phyloP scores from a whole-genome alignment of 1,140 invertebrate genomes.

The Diabrotica virgifera region DNA sequence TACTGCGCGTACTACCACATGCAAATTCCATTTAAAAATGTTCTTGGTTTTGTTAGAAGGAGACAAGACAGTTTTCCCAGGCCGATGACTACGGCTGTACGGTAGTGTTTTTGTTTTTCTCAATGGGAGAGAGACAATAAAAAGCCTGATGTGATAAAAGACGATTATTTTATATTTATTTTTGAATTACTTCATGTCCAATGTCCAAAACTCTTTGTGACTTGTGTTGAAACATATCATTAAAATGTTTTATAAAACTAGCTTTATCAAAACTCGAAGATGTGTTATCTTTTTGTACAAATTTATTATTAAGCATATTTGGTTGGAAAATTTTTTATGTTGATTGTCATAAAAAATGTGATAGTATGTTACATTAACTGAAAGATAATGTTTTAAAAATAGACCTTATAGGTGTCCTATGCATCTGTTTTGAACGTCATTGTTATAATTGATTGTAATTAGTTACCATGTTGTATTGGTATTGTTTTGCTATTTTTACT shows the following conservation, averaged over 20 bases:
- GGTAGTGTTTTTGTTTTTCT: conserved; percentile 25
- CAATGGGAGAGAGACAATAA: conserved; percentile 41
- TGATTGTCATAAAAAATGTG: conserved; percentile 4
- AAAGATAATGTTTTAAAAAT: neutral
- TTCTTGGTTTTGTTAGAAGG: conserved; percentile 52
- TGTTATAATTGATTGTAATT: no score
- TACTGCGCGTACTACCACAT: conserved; percentile 81
- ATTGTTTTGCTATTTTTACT: no score
- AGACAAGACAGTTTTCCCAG: conserved; percentile 41
- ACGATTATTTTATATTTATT: conserved; percentile 5
- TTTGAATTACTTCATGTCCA: neutral
- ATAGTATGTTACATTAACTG: conserved; percentile 31
- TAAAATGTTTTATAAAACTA: conserved; percentile 9
- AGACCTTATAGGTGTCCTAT: no score
- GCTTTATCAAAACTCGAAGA: conserved; percentile 6
- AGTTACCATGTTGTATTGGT: no score
- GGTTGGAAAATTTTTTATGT: no score
- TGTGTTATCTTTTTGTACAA: conserved; percentile 12
- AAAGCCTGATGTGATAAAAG: conserved; percentile 31
- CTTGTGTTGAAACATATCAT: conserved; percentile 7
- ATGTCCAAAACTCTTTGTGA: neutral
- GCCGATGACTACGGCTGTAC: conserved; percentile 41
- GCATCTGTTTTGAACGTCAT: no score
- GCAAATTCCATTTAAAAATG: conserved; percentile 64
- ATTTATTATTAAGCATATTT: neutral